These are phyloP conservation scores for Fissipunctia ypsillon DNA, from an alignment of 2,888 invertebrate species.

Conservation along the genomic window DNA sequence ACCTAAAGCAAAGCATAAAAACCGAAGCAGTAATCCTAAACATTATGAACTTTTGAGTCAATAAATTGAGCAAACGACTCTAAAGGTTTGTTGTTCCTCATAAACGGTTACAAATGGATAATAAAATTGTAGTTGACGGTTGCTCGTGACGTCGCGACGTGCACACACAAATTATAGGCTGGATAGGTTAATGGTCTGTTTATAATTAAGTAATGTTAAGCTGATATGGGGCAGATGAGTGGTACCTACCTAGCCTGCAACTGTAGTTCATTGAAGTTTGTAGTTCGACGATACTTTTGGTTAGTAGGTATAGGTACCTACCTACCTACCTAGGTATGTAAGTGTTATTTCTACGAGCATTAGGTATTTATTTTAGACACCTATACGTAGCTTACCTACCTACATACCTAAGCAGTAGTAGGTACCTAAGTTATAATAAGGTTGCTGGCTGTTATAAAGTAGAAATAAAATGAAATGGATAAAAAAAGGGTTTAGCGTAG, in stretches of 20 bases:
- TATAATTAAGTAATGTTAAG: slow-evolving; percentile 53
- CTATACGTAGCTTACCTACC: too few relatives aligned
- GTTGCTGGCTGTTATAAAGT: background rate
- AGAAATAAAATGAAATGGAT: background rate
- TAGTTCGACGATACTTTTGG: background rate
- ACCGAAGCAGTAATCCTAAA: slow-evolving; percentile 65
- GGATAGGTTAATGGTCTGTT: slow-evolving; percentile 58
- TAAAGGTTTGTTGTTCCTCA: slow-evolving; percentile 76
- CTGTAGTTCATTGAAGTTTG: slow-evolving; percentile 1
- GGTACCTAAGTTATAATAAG: too few relatives aligned
- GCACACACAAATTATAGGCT: slow-evolving; percentile 70
- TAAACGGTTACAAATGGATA: slow-evolving; percentile 82
- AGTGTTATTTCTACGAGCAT: background rate
- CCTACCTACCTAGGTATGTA: too few relatives aligned
- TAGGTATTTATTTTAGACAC: background rate
- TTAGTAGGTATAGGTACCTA: background rate
- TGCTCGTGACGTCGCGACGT: slow-evolving; percentile 52
- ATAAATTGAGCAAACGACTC: slow-evolving; percentile 78
- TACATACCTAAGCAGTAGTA: background rate
- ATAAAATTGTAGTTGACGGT: slow-evolving; percentile 73
- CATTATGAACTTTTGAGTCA: slow-evolving; percentile 80
- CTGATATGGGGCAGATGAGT: slow-evolving; percentile 7
- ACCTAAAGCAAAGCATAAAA: background rate
- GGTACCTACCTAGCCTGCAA: slow-evolving; percentile 8
- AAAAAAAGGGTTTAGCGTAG: background rate